Conservation (phyloP, 2,888 invertebrate genomes). For the Megaustenia siamemsis region DNA sequence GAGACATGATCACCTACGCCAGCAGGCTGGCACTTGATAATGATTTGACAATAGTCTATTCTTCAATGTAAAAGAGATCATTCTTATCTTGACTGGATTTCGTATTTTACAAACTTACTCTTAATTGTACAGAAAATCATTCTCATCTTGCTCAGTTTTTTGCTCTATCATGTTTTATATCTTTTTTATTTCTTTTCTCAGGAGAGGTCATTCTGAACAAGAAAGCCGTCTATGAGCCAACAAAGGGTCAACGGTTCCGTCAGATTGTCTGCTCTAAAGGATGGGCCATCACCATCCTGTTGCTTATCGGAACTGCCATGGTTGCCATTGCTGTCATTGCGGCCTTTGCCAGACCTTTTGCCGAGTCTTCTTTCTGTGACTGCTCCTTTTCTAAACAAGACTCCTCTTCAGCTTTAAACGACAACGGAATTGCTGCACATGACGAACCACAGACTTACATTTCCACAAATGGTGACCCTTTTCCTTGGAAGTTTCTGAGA, state of each 20-base stretch:
- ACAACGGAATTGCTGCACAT: neutral
- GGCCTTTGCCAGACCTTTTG: constrained; percentile 91
- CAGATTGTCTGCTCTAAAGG: constrained; percentile 72
- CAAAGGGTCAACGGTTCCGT: constrained; percentile 82
- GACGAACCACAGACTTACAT: constrained; percentile 57
- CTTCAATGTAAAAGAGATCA: no score
- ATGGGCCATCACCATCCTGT: constrained; percentile 88
- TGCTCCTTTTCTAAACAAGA: neutral
- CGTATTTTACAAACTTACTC: no score
- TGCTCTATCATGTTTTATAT: no score
- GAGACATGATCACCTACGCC: no score
- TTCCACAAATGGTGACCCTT: constrained; percentile 72
- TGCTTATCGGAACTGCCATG: constrained; percentile 67
- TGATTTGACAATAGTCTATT: no score
- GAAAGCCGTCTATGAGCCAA: constrained; percentile 86
- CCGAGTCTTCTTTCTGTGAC: constrained; percentile 37
- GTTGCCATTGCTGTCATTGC: constrained; percentile 88
- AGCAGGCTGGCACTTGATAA: no score
- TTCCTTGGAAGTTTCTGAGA: constrained; percentile 78
- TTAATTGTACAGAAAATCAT: neutral
- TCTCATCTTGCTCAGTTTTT: neutral
- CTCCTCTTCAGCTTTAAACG: neutral
- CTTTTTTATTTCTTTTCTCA: constrained; percentile 73
- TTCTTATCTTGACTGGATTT: no score
- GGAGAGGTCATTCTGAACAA: constrained; percentile 86